Evolutionary conservation across 2,797 vertebrate species (phyloP), one percentile per base, ranked within the genome.

Genomic region (Austrolebias charrua): DNA sequence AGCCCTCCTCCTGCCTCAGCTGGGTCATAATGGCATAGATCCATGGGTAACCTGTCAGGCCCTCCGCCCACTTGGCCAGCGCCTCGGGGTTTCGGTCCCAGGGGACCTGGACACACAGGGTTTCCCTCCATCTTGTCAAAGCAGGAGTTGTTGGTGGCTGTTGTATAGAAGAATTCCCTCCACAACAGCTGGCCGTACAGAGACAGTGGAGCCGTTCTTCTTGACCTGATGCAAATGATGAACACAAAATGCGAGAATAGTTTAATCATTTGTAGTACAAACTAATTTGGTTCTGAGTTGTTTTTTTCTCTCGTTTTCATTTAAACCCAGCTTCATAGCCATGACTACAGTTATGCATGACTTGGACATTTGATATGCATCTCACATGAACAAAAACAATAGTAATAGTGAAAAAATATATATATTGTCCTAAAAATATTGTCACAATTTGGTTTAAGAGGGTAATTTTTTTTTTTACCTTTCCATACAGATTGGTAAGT

Each of bases 61-160:
- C 96, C 89, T 98, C 95, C 8, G 96, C 95, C 96, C 96, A 98
- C 83, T 98, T 98, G 57, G 96, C 96, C 81, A 98, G 88, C 5
- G 95, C 96, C 75, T 98, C 95, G 3, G 95, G 93, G 84, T 98
- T 98, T 68, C 91, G 91, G 84, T 96, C 96, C 96, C 96, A 98
- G 2, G 97, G 95, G 78, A 98, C 98, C 89, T 96, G 95, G 71
- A 98, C 95, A 59, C 96, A 97, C 94, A 15, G 95, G 95, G 86
- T 98, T 98, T 58, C 96, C 94, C 63, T 98, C 96, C 96, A 98
- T 98, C 91, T 98, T 98, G 92, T 98, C 96, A 82, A 98, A 98
- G 64, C 95, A 94, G 56, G 96, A 94, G 80, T 97, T 98, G 84
- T 94, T 97, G 80, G 95, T 98, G 0, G 96, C 96, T 0, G 94